Evolutionary conservation across 2,113 vertebrate species (phyloP), one percentile per base, ranked within the genome.

Genomic region (Atractosteus spatula): DNA sequence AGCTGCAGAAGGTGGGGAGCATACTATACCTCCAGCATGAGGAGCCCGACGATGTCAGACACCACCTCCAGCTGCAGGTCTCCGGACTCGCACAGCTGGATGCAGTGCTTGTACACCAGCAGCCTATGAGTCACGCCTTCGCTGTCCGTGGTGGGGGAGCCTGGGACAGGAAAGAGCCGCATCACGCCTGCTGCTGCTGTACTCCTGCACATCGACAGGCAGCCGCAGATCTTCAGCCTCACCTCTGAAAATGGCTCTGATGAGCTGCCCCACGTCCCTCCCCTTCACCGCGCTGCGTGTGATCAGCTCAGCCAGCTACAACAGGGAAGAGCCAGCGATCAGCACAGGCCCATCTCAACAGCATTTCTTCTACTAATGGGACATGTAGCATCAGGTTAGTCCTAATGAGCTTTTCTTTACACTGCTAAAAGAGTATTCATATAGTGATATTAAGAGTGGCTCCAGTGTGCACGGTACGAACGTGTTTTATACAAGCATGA

Each of bases 231-330:
- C 42, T 17, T 29, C 14, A 57, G 7, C 29, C 73, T 74, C 87
- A 98, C 97, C 97, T 95, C 83, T 94, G 77, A 98, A 94, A 81
- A 97, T 88, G 68, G 87, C 92, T 86, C 93, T 95, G 29, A 99
- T 87, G 74, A 95, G 71, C 1, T 86, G 66, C 2, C 94, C 89
- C 17, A 87, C 84, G 43, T 89, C 87, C 78, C 88, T 94, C 0
- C 95, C 94, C 79, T 89, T 96, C 69, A 98, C 79, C 1, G 94
- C 94, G 41, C 90, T 88, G 16, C 81, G 88, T 7, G 90, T 95
- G 70, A 98, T 88, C 29, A 93, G 75, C 0, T 78, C 59, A 2
- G 77, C 84, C 54, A 96, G 77, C 96, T 97, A 78, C 54, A 72
- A 29, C 17, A 29, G 17, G 81, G 29, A 54, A 73, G 55, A 71